Evolutionary conservation across 1,140 invertebrate genomes (phyloP).

Genomic region (Drusus annulatus): DNA sequence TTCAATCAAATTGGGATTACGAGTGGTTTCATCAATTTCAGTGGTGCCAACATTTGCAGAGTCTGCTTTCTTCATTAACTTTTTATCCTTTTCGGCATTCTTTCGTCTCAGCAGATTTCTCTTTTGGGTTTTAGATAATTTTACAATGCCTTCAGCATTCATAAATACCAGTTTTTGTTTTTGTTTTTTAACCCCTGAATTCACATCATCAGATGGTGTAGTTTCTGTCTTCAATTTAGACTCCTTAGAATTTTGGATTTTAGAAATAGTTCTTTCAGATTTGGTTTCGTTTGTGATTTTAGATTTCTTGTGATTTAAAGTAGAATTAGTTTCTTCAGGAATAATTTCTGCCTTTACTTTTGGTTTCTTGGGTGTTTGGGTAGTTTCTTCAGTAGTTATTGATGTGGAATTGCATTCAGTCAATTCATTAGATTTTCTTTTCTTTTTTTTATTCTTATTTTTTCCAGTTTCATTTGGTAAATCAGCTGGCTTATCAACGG

Average conservation of each 20-base stretch:
- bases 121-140: background rate
- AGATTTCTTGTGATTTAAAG: background rate
- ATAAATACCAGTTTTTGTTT: slow-evolving; percentile 2
- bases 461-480: background rate
- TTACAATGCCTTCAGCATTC: slow-evolving; percentile 43
- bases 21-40: slow-evolving; percentile 61
- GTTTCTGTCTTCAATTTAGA: slow-evolving; percentile 55
- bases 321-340: background rate
- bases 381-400: slow-evolving; percentile 15
- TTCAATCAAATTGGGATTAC: slow-evolving; percentile 54
- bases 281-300: slow-evolving; percentile 49
- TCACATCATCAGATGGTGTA: background rate
- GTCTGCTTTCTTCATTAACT: background rate
- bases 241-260: slow-evolving; percentile 49
- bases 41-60: too few relatives aligned
- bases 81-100: slow-evolving; percentile 1
- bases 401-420: slow-evolving; percentile 44
- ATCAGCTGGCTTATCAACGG: background rate
- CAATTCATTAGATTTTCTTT: slow-evolving; percentile 55
- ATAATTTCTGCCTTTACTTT: background rate
- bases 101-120: background rate
- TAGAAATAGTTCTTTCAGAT: background rate
- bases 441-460: slow-evolving; percentile 35
- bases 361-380: background rate
- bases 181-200: background rate